A percentile compares a stretch with the other conserved stretches of the same genome.
Evolutionary conservation across 23 tunicate genomes (phyloP).

Genomic region (Halocynthia roretzi): DNA sequence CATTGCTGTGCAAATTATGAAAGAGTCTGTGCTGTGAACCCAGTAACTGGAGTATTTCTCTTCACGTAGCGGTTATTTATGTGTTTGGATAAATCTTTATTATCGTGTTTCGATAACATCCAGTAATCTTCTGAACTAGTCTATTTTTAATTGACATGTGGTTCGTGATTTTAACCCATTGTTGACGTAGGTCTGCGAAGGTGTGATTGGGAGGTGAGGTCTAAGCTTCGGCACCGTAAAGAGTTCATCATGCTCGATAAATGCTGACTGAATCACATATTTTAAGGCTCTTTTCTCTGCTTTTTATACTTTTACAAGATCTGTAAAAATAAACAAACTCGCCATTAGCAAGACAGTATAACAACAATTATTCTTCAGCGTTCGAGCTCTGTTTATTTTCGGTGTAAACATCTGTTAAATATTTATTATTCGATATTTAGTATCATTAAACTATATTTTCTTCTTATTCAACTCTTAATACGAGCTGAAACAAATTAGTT

Average conservation of each 20-base stretch:
- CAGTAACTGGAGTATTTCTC: not conserved
- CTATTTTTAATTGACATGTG: slow-evolving; percentile 10
- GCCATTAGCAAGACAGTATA: slow-evolving; percentile 1
- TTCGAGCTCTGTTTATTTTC: too few relatives aligned
- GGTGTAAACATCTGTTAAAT: too few relatives aligned
- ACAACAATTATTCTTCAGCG: not conserved
- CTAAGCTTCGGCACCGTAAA: not conserved
- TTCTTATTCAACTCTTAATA: too few relatives aligned
- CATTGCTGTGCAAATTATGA: too few relatives aligned
- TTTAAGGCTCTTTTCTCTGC: slow-evolving; percentile 4
- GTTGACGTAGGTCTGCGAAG: not conserved
- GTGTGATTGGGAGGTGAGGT: not conserved
- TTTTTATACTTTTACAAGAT: slow-evolving; percentile 2
- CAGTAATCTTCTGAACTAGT: not conserved
- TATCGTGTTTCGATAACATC: slow-evolving; percentile 13
- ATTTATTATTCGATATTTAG: too few relatives aligned
- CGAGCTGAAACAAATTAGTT: not conserved
- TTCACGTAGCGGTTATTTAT: slow-evolving; percentile 1
- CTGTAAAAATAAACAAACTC: slow-evolving; percentile 9
- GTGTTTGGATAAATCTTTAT: slow-evolving; percentile 10
- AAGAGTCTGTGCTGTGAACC: too few relatives aligned
- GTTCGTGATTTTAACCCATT: not conserved
- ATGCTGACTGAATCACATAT: slow-evolving; percentile 5
- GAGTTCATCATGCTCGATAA: not conserved
- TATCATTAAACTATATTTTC: too few relatives aligned